Base-by-base conservation (phyloP, 2,113 vertebrate genomes). In the Ciconia maguari region DNA sequence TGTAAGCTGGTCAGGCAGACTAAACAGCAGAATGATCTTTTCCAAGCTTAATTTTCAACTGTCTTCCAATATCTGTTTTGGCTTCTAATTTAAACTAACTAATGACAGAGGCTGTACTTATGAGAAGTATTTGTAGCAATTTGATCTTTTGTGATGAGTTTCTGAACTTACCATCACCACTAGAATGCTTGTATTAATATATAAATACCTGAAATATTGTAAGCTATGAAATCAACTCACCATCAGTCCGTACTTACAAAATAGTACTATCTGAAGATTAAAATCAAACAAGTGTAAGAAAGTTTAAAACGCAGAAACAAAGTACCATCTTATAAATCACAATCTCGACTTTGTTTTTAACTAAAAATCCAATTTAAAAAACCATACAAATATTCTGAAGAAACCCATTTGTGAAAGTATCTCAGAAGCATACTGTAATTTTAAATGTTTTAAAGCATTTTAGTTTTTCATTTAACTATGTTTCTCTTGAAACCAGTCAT, bases 21-120 rank as follows among this genome's bases (percentile, higher is more conserved):
- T 97, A 97, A 97, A 95, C 87, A 96, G 75, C 64, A 86, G 91
- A 95, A 94, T 90, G 1, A 77, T 82, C 54, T 90, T 96, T 93
- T 89, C 75, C 86, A 72, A 95, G 62, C 60, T 96, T 81, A 90
- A 69, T 90, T 94, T 96, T 95, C n/a, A 93, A 12, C 54, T 87
- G 22, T 72, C 74, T 91, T 91, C 36, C 65, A 94, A 46, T 88
- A 77, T 49, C 62, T 93, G 46, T 95, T 83, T 95, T 93, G 54
- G 30, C 18, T 92, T 91, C 76, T 76, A 62, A 95, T 83, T 75
- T 95, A 84, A 94, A 10, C 29, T 92, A 65, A 65, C 10, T 89
- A 95, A 87, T 70, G 27, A 30, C 3, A 3, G 52, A 88, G 46
- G 16, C 10, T 77, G 42, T 90, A 90, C 36, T 82, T 95, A 81